Base-by-base conservation (phyloP, 2,888 invertebrate species). In the Troides helena region DNA sequence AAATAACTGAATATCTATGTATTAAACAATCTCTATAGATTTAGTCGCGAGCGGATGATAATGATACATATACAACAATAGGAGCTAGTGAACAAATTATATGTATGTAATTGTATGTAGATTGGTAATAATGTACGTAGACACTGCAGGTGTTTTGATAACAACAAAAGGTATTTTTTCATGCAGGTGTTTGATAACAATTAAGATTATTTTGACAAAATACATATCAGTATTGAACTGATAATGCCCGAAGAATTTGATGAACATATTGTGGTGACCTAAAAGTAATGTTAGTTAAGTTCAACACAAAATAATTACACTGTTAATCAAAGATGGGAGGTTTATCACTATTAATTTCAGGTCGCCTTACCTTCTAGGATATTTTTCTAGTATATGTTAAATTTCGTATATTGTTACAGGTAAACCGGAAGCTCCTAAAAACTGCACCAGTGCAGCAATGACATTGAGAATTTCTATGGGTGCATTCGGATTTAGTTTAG, bases 391-490 rank as follows among this genome's bases (percentile, higher is more conserved):
- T 30, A 14, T 14, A 14, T 46, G 14, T 14, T 46, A 12, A 21
- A n/a, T n/a, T n/a, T 30, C 36, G 66, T 69, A 74, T 60, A 50
- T 39, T 39, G 68, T 87, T 88, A 25, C 86, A 92, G 92, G 74
- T 78, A 90, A 90, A 76, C 88, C 90, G 71, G 91, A 89, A 60
- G 78, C 86, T 43, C 89, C 89, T 0, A 85, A 80, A 76, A 92
- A 92, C 77, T 92, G 92, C 75, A 92, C 92, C 17, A 90, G 77
- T 72, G 78, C 77, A 69, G 90, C 86, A 4, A 70, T 78, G 1
- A 72, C 78, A 72, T 25, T 77, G 77, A 74, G 75, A 17, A 75
- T 85, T 7, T 78, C 81, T 18, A 69, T 72, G 61, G 56, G 61
- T 36, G 62, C 72, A 61, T 66, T 76, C 46, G 69, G 74, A 64